Percentiles rank a stretch among this genome's conserved stretches.
phyloP scores from a whole-genome alignment of 2,888 invertebrate genomes.

The Papilio protenor region DNA sequence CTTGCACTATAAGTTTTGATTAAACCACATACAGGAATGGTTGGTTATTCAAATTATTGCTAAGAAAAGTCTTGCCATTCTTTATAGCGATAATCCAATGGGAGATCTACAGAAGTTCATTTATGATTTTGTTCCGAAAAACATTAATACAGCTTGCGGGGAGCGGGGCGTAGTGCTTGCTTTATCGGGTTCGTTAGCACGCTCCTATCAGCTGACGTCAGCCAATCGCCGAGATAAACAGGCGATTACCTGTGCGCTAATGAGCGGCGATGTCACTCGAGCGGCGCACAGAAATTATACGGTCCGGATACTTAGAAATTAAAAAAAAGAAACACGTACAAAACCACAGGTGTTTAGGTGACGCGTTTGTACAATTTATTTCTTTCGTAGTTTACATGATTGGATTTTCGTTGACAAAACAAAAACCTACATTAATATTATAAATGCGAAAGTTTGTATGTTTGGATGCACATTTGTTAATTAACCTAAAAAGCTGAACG shows the following conservation, averaged over 20 bases:
- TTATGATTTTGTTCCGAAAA: neutral
- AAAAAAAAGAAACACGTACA: neutral
- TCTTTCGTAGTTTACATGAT: too few relatives aligned
- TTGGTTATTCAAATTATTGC: too few relatives aligned
- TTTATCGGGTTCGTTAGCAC: constrained; percentile 41
- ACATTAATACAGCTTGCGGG: neutral
- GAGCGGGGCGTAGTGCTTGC: constrained; percentile 14
- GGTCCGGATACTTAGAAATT: neutral
- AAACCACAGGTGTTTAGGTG: neutral
- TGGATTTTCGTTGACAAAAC: too few relatives aligned
- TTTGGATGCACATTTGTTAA: too few relatives aligned
- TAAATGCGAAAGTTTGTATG: too few relatives aligned
- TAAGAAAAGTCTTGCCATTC: neutral
- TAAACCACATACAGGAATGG: too few relatives aligned
- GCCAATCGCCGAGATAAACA: constrained; percentile 40
- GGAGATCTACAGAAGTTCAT: neutral
- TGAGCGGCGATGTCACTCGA: constrained; percentile 25
- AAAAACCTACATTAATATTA: too few relatives aligned
- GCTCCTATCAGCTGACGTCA: constrained; percentile 39
- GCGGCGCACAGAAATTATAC: constrained; percentile 1
- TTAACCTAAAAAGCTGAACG: too few relatives aligned
- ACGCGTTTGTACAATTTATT: neutral
- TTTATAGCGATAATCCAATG: too few relatives aligned
- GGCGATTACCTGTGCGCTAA: constrained; percentile 40
- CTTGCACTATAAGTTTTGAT: too few relatives aligned